Conservation (phyloP, 53 echinoderm and acorn worm species). For the Patiria pectinifera region DNA sequence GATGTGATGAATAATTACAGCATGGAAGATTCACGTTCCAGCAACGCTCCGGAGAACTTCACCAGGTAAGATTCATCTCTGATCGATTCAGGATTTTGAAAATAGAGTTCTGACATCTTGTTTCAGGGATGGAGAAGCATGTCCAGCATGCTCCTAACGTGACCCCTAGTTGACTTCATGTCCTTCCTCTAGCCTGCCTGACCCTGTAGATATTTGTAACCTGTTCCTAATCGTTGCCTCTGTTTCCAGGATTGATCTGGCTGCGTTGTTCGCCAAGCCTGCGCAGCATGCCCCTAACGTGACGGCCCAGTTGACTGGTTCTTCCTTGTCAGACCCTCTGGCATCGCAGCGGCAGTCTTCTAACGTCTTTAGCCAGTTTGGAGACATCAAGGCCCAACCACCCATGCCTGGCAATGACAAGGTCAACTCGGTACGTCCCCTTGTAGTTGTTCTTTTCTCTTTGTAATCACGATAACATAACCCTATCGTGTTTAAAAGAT, state of each 20-base stretch:
- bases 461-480: not conserved
- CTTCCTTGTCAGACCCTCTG: constrained; percentile 39
- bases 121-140: no score
- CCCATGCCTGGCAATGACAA: constrained; percentile 64
- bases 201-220: not conserved
- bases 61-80: constrained; percentile 20
- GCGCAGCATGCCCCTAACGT: constrained; percentile 42
- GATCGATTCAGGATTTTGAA: not conserved
- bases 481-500: not conserved
- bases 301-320: constrained; percentile 31
- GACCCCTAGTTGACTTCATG: no score
- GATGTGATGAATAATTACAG: constrained; percentile 47
- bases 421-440: constrained; percentile 54
- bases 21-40: constrained; percentile 42
- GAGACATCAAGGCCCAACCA: constrained; percentile 60
- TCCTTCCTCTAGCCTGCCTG: no score
- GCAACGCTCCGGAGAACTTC: constrained; percentile 40
- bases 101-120: not conserved
- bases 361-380: constrained; percentile 90
- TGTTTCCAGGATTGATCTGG: constrained; percentile 80
- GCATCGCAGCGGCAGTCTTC: constrained; percentile 63
- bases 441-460: not conserved
- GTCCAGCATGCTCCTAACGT: no score
- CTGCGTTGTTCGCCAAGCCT: constrained; percentile 88
- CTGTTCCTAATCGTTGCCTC: not conserved